These are phyloP conservation scores for Lytechinus variegatus DNA, from an alignment of 35 echinoderm and acorn worm species.

Conservation along the genomic window DNA sequence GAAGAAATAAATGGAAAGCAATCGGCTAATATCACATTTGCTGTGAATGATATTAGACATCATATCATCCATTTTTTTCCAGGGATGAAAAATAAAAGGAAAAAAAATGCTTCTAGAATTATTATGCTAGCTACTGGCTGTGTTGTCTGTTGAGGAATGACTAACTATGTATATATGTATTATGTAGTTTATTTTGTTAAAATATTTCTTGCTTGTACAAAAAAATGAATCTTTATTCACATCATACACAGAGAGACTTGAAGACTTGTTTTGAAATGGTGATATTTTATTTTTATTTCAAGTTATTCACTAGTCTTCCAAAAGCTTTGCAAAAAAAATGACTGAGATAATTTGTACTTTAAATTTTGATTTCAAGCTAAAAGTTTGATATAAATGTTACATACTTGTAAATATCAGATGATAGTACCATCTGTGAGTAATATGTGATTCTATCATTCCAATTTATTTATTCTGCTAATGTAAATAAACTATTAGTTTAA, in stretches of 20 bases:
- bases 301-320: slow-evolving; percentile 8
- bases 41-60: no score
- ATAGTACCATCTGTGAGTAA: neutral
- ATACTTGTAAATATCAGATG: neutral
- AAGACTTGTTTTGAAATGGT: neutral
- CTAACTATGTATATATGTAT: neutral
- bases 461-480: slow-evolving; percentile 4
- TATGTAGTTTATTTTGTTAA: neutral
- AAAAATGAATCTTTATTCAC: neutral
- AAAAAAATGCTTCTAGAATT: neutral
- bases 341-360: neutral
- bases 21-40: no score
- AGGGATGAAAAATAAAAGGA: neutral
- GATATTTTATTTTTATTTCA: neutral
- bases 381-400: neutral
- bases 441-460: neutral
- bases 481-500: neutral
- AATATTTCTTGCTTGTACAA: neutral
- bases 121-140: neutral
- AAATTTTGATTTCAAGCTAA: neutral
- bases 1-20: no score
- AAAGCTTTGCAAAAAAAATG: neutral
- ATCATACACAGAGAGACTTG: neutral
- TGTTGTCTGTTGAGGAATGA: neutral
- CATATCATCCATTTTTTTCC: no score